Evolutionary conservation across 2,797 vertebrate species (phyloP).

Genomic region (Sebastes nivosus): DNA sequence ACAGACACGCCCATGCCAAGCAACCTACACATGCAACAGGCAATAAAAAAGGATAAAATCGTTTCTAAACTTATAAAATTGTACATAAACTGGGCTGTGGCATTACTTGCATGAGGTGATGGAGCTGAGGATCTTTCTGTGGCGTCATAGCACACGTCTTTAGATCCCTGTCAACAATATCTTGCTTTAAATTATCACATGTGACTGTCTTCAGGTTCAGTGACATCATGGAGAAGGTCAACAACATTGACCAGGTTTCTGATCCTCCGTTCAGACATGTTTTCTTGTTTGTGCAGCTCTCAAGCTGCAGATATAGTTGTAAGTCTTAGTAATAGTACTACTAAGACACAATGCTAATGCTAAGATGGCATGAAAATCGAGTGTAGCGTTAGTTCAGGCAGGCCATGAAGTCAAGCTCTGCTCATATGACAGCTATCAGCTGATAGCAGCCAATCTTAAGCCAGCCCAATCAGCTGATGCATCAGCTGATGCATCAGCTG

Average conservation of each 20-base stretch:
- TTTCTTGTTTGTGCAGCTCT: background rate
- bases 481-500: too few species aligned
- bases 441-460: too few species aligned
- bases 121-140: background rate
- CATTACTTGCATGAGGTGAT: background rate
- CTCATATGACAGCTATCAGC: too few species aligned
- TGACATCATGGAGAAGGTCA: background rate
- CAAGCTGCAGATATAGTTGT: background rate
- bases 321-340: too few species aligned
- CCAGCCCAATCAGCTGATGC: too few species aligned
- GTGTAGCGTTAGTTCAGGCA: too few species aligned
- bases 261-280: background rate
- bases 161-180: background rate
- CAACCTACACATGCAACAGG: background rate
- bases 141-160: background rate
- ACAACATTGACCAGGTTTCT: background rate
- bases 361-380: too few species aligned
- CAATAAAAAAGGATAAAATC: background rate
- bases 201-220: background rate
- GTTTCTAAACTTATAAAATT: background rate
- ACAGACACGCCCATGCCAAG: background rate
- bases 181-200: background rate
- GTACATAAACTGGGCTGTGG: background rate
- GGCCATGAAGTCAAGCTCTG: too few species aligned
- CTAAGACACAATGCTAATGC: too few species aligned